Evolutionary conservation across 1,140 invertebrate genomes (phyloP), one percentile per base, ranked within the genome.

Genomic region (Mylabris phalerata): DNA sequence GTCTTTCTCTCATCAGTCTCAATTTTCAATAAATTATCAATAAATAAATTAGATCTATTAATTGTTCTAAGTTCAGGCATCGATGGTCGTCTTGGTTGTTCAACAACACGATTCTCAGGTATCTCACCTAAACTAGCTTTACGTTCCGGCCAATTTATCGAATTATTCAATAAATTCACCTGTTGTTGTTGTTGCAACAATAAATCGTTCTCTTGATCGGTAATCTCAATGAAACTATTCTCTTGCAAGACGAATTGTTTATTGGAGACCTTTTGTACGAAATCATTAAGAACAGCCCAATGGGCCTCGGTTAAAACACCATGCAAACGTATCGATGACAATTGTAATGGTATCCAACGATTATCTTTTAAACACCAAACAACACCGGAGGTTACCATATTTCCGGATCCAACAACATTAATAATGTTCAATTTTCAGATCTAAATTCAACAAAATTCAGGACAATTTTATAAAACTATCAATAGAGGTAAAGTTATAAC

Each of bases 351-450:
- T 62, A 82, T 77, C 73, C 82, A 80, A 70, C 79, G 78, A 68
- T 82, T 80, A 75, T 82, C 80, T 65, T 81, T 79, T 65, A 79
- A 75, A 77, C 82, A 83, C 81, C 81, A 83, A 63, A 83, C 81
- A 58, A 83, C 79, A n/a, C 51, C 51, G 2, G 51, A 45, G 10
- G 51, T 46, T 45, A 54, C 51, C 51, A 54, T 54, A 26, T 54
- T 54, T 54, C 50, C 32, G 32, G 32, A 32, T 32, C 32, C 32
- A 32, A 32, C 32, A 32, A 32, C 32, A 32, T 32, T 32, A 32
- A 32, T 32, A 32, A 32, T 19, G 19, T 7, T 32, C 32, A 32
- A 32, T 32, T 32, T 32, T 32, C 7, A 4, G 32, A 32, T 32
- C 32, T 32, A 7, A 32, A 32, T 32, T 32, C 32, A 32, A 19